Conservation (phyloP, 2,113 vertebrate species). For the Scomber colias region DNA sequence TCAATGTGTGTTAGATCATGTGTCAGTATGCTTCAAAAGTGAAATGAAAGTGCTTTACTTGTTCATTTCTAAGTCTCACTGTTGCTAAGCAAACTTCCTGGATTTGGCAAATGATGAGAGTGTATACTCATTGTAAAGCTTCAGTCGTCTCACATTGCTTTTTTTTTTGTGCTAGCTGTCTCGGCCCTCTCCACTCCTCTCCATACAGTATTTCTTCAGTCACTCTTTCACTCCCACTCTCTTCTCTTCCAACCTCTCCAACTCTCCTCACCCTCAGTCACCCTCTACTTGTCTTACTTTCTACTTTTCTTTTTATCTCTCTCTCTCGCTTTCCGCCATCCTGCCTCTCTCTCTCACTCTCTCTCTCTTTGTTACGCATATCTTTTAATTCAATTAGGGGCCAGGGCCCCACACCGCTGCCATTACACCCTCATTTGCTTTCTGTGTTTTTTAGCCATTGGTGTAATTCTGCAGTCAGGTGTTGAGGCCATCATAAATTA, state of each 20-base stretch:
- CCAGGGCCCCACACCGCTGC: conserved; percentile 89
- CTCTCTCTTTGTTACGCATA: conserved; percentile 62
- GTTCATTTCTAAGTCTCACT: conserved; percentile 31
- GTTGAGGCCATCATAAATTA: conserved; percentile 85
- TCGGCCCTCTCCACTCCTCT: conserved; percentile 60
- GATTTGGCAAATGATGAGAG: conserved; percentile 67
- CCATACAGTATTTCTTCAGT: conserved; percentile 55
- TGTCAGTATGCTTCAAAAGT: conserved; percentile 11
- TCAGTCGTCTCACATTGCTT: conserved; percentile 62
- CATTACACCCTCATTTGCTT: conserved; percentile 93
- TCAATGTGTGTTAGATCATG: not conserved
- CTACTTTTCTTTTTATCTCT: conserved; percentile 6
- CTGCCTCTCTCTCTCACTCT: not conserved
- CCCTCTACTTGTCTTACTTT: conserved; percentile 47
- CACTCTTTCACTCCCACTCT: conserved; percentile 51
- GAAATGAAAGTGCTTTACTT: conserved; percentile 53
- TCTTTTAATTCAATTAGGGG: conserved; percentile 99
- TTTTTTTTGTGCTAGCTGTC: conserved; percentile 69
- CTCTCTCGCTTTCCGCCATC: not conserved
- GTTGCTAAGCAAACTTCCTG: conserved; percentile 76
- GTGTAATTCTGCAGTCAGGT: conserved; percentile 88
- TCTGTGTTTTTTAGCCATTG: conserved; percentile 85
- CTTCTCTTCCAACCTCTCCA: conserved; percentile 43
- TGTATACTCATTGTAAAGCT: conserved; percentile 73
- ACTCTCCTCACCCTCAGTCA: conserved; percentile 56